Conservation (phyloP, 2,797 vertebrate species). For the Manis javanica region DNA sequence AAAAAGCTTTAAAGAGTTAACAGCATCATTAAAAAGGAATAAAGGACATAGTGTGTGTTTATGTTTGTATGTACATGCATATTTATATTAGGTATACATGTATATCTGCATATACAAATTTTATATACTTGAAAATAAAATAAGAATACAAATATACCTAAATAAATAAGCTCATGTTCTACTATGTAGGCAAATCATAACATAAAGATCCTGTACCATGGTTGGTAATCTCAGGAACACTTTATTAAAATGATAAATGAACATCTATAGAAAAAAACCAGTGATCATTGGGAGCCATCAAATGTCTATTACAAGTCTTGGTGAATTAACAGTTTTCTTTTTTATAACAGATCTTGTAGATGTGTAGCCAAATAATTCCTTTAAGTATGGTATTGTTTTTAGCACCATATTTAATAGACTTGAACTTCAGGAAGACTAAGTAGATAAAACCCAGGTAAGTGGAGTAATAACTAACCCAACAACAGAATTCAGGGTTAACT, state of each 20-base stretch:
- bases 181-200: not conserved
- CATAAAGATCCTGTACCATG: not conserved
- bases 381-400: not conserved
- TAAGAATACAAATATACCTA: not conserved
- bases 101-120: not conserved
- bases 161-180: not conserved
- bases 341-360: not conserved
- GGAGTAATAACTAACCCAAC: not conserved
- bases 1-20: not conserved
- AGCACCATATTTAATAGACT: not conserved
- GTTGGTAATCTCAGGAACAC: not conserved
- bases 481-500: not conserved
- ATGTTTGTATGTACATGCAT: too few species aligned
- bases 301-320: not conserved
- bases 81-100: not conserved
- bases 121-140: slow-evolving; percentile 3
- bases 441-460: slow-evolving; percentile 53
- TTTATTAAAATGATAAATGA: slow-evolving; percentile 12
- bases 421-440: not conserved
- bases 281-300: not conserved
- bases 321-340: not conserved
- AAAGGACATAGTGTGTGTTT: not conserved
- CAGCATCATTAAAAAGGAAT: not conserved
- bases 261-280: not conserved
- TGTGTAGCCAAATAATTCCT: not conserved